Conservation (phyloP, 2,888 invertebrate species). For the Bombylius major region DNA sequence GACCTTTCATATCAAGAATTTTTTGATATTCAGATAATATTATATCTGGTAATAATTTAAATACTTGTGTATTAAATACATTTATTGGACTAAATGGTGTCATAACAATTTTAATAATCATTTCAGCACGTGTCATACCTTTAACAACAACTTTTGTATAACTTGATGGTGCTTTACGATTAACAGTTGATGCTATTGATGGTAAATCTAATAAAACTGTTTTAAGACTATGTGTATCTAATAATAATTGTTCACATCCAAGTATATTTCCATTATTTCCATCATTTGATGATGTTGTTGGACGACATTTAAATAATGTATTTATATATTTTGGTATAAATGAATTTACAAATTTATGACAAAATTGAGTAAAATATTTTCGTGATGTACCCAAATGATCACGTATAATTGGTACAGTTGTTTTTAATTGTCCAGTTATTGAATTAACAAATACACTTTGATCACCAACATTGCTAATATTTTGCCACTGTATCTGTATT, state of each 20-base stretch:
- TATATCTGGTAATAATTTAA: conserved; percentile 79
- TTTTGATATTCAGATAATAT: conserved; percentile 85
- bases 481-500: conserved; percentile 73
- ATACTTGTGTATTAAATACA: conserved; percentile 78
- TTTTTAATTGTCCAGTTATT: conserved; percentile 74
- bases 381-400: conserved; percentile 82
- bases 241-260: conserved; percentile 86
- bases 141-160: conserved; percentile 59
- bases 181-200: conserved; percentile 78
- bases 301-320: conserved; percentile 77
- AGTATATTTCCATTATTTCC: conserved; percentile 37
- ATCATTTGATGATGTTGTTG: conserved; percentile 7
- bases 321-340: conserved; percentile 93
- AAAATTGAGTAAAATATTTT: conserved; percentile 97
- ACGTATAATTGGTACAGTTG: conserved; percentile 74
- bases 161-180: conserved; percentile 78
- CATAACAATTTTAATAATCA: conserved; percentile 98
- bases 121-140: conserved; percentile 95
- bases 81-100: conserved; percentile 71
- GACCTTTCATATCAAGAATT: conserved; percentile 87
- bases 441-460: conserved; percentile 91
- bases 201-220: conserved; percentile 91
- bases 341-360: conserved; percentile 87
- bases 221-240: conserved; percentile 90
- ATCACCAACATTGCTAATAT: conserved; percentile 89